Evolutionary conservation across 2,797 vertebrate species (phyloP), one percentile per base, ranked within the genome.

Genomic region (Tokudaia tokunoshimensis): DNA sequence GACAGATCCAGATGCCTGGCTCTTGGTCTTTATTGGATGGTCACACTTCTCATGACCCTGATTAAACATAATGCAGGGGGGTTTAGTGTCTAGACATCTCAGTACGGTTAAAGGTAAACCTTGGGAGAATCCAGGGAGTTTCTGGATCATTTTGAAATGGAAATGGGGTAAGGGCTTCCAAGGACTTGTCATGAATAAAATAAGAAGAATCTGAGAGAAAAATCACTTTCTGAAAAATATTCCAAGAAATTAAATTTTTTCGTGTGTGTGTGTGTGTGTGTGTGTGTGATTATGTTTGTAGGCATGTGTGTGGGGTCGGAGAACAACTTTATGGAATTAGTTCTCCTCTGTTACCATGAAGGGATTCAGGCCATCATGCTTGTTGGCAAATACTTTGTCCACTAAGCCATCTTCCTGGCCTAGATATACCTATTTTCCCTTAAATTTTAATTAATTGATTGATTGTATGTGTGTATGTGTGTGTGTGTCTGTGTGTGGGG

Each of bases 61-160:
- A 80, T 26, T 55, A 37, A 11, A 24, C 1, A 4, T 20, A 4
- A 20, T 57, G 0, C 1, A 3, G 13, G n/a, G 5, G 4, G 24
- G 24, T 4, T 9, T 29, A 3, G 44, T 44, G 34, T 85, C 37
- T 52, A 15, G 74, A 65, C 67, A 63, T 75, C 26, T 11, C 12
- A 12, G n/a, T 76, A 52, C 11, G 1, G 41, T 37, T 14, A 6
- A 22, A 47, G 1, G 12, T 6, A 94, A 47, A 85, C 59, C 24
- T 79, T 14, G 14, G 2, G 74, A n/a, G 41, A 61, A 59, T 78
- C 72, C 79, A 52, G 94, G 26, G 29, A 4, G 3, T 7, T 82
- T 57, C 63, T 80, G 55, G 47, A 50, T 88, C 52, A 67, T 86
- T 55, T 52, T 37, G 29, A 47, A 72, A 63, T 3, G 26, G 29